Conservation (phyloP, 2,797 vertebrate species). For the Poeciliopsis presidionis region DNA sequence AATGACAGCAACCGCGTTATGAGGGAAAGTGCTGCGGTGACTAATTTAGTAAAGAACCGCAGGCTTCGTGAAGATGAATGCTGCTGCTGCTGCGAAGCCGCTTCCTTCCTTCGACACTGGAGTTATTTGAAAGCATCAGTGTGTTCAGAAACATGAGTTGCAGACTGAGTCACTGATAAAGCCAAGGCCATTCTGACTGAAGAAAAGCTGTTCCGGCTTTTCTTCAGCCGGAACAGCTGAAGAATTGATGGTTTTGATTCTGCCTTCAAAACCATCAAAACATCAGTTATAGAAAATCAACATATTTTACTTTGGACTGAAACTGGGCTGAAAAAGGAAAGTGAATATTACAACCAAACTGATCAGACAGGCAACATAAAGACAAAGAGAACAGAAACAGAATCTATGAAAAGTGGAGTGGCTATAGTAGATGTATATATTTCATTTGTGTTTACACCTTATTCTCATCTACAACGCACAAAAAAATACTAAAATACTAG, state of each 20-base stretch:
- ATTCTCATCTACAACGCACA: neutral
- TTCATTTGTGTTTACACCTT: neutral
- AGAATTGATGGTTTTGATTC: too few relatives aligned
- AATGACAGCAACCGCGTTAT: neutral
- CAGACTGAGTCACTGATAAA: conserved; percentile 4
- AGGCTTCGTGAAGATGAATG: neutral
- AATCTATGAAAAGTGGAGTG: too few relatives aligned
- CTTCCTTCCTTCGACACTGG: neutral
- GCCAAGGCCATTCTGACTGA: neutral
- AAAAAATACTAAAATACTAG: neutral
- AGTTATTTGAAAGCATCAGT: neutral
- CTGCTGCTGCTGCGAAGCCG: neutral
- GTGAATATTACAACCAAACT: neutral
- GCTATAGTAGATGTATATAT: neutral
- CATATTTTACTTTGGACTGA: neutral
- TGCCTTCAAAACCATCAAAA: neutral
- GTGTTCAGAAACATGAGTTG: neutral
- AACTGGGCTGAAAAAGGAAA: neutral
- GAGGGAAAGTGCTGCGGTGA: neutral
- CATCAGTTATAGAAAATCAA: neutral
- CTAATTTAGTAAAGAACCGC: neutral
- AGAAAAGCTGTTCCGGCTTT: neutral
- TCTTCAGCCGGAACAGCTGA: too few relatives aligned
- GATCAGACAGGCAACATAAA: neutral
- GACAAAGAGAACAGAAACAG: neutral